phyloP scores from a whole-genome alignment of 1,140 invertebrate species.

The Drosophila nebulosa region DNA sequence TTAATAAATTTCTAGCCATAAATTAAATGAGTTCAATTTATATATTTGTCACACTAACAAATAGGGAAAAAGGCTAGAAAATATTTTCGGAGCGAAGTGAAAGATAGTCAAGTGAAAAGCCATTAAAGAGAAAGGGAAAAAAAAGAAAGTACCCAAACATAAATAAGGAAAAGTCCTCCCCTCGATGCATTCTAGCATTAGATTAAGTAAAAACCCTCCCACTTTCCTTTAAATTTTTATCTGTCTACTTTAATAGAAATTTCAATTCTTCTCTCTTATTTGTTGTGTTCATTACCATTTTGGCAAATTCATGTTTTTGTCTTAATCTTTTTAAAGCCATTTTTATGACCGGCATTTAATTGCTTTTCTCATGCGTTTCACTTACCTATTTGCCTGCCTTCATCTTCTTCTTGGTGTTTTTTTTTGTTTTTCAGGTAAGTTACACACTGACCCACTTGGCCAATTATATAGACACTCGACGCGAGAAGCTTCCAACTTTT shows the following conservation, averaged over 20 bases:
- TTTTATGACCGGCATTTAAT: conserved; percentile 60
- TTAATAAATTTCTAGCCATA: no score
- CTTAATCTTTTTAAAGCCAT: conserved; percentile 36
- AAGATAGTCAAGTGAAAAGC: no score
- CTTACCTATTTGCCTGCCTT: neutral
- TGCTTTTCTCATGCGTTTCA: conserved; percentile 32
- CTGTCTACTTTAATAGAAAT: neutral
- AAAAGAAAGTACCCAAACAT: no score
- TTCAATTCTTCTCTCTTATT: conserved; percentile 4
- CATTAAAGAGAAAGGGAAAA: no score
- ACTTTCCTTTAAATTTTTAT: neutral
- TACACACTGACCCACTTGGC: conserved; percentile 69
- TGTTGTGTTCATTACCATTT: conserved; percentile 33
- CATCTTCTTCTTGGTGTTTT: neutral
- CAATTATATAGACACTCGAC: conserved; percentile 33
- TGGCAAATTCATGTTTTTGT: conserved; percentile 43
- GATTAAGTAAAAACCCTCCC: conserved; percentile 15
- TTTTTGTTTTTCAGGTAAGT: conserved; percentile 52
- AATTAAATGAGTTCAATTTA: no score
- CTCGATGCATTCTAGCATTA: neutral
- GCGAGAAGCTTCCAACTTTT: neutral
- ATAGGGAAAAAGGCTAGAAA: no score
- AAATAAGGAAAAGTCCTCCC: no score
- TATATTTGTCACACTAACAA: no score
- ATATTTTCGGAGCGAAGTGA: no score